Evolutionary conservation across 1,140 invertebrate species (phyloP).

Genomic region (Homalodisca vitripennis): DNA sequence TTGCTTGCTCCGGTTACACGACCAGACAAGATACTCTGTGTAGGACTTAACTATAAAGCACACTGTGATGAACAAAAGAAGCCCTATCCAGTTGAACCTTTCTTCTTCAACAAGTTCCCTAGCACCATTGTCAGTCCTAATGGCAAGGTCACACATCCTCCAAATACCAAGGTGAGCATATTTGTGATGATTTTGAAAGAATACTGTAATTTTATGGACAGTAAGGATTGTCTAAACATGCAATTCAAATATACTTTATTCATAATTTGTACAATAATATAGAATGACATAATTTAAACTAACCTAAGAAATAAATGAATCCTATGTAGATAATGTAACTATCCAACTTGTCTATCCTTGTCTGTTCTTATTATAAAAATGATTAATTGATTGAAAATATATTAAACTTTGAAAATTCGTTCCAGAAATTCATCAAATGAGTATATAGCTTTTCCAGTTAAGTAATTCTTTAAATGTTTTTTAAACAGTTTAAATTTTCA

Average conservation of each 20-base stretch:
- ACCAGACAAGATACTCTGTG: slow-evolving; percentile 75
- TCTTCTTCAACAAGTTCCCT: slow-evolving; percentile 77
- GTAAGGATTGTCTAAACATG: background rate
- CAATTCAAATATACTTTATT: background rate
- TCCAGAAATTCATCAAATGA: too few relatives aligned
- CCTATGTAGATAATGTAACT: too few relatives aligned
- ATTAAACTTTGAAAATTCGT: too few relatives aligned
- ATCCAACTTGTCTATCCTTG: too few relatives aligned
- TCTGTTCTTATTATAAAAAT: too few relatives aligned
- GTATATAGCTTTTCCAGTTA: too few relatives aligned
- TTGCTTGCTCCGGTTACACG: slow-evolving; percentile 64
- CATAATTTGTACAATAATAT: background rate
- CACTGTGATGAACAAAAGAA: slow-evolving; percentile 76
- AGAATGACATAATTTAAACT: background rate
- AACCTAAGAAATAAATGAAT: too few relatives aligned
- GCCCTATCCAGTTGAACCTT: slow-evolving; percentile 67
- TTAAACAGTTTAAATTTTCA: too few relatives aligned
- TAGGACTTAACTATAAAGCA: slow-evolving; percentile 76
- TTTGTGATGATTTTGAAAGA: background rate
- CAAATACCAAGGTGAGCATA: slow-evolving; percentile 60
- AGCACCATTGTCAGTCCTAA: slow-evolving; percentile 74
- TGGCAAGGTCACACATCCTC: slow-evolving; percentile 68
- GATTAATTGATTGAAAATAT: too few relatives aligned
- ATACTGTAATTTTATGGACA: background rate
- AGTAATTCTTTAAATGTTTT: too few relatives aligned